phyloP scores from a whole-genome alignment of 2,797 vertebrate genomes.

The Dromococcyx pavoninus region DNA sequence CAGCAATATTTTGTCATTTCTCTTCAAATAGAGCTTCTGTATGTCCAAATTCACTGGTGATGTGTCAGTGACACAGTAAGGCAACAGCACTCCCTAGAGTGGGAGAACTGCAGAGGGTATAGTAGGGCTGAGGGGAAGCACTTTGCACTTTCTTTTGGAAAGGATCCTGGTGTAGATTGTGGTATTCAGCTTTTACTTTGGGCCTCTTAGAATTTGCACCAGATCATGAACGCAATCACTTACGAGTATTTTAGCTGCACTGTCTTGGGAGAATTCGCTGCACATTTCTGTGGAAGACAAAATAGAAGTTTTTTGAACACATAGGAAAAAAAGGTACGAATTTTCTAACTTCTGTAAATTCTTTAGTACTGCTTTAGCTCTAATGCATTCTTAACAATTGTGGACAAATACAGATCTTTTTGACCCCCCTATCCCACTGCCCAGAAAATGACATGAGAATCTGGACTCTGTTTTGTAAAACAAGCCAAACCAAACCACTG shows the following conservation, averaged over 20 bases:
- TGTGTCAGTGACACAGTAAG: not conserved
- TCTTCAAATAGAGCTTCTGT: constrained; percentile 13
- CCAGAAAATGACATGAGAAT: not conserved
- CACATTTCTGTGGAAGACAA: not conserved
- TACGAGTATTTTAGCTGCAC: not conserved
- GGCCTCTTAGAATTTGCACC: not conserved
- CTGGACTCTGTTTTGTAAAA: not conserved
- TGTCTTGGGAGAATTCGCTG: not conserved
- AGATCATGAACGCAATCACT: not conserved
- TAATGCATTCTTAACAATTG: not conserved
- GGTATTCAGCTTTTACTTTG: not conserved
- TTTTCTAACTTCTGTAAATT: not conserved
- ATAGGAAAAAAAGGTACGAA: not conserved
- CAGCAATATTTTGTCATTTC: not conserved
- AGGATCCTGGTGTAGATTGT: not conserved
- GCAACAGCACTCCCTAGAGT: not conserved
- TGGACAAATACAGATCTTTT: not conserved
- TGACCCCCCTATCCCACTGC: rapidly evolving
- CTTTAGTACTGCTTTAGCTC: not conserved
- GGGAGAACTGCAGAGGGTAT: not conserved
- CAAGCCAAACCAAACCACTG: not conserved
- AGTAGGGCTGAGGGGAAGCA: not conserved
- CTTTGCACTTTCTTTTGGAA: not conserved
- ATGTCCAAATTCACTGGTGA: not conserved
- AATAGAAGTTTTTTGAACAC: not conserved